Evolutionary conservation across 2,888 invertebrate genomes (phyloP).

Genomic region (Plutella xylostella): DNA sequence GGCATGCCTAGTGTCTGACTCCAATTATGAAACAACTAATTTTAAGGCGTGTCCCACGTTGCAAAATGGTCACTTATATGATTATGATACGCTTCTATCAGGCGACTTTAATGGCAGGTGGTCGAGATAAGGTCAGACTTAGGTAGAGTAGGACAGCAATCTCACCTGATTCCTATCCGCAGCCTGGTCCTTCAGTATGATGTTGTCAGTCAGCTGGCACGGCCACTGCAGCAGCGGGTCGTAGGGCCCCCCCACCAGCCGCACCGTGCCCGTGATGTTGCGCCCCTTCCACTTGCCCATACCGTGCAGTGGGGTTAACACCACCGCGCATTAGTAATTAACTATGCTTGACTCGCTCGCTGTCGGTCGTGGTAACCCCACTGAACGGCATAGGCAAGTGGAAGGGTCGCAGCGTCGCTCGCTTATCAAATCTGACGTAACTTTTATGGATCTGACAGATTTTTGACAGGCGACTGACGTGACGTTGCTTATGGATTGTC

Average conservation of each 20-base stretch:
- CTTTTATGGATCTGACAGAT: too few species aligned
- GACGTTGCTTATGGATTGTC: too few species aligned
- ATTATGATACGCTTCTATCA: too few species aligned
- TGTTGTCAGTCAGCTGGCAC: constrained; percentile 74
- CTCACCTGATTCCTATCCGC: constrained; percentile 54
- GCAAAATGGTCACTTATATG: too few species aligned
- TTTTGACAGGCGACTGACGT: too few species aligned
- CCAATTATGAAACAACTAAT: too few species aligned
- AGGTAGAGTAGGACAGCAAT: not conserved
- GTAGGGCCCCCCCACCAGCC: constrained; percentile 77
- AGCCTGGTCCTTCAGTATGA: constrained; percentile 75
- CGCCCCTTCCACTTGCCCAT: constrained; percentile 82
- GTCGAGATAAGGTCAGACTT: too few species aligned
- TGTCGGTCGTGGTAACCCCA: constrained; percentile 72
- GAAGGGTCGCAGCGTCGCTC: constrained; percentile 79
- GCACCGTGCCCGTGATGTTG: constrained; percentile 76
- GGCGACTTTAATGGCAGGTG: too few species aligned
- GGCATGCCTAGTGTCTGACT: too few species aligned
- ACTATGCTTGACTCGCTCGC: too few species aligned
- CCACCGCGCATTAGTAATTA: not conserved
- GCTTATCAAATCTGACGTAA: too few species aligned
- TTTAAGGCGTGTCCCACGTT: too few species aligned
- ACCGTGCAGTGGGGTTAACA: constrained; percentile 73
- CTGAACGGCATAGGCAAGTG: constrained; percentile 82
- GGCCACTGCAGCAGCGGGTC: constrained; percentile 81